A percentile compares a stretch with the other conserved stretches of the same genome.
Conservation (phyloP, 2,888 invertebrate species). For the Bombylius major region DNA sequence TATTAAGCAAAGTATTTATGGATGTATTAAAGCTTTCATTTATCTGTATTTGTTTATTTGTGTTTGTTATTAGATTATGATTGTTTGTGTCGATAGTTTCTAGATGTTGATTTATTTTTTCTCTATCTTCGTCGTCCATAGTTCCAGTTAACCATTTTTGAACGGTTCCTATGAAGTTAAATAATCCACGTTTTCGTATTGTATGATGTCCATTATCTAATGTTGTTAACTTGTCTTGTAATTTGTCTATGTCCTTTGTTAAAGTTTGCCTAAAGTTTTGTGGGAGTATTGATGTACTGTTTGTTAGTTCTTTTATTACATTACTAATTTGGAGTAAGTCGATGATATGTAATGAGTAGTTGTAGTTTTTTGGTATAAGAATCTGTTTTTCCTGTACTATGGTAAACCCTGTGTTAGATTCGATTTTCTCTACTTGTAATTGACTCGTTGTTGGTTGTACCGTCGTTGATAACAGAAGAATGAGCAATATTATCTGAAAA, state of each 20-base stretch:
- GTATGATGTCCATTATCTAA: background rate
- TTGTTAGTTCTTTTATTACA: background rate
- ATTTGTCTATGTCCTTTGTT: no score
- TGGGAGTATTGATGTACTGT: background rate
- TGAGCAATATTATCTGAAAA: no score
- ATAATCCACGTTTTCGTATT: constrained; percentile 8
- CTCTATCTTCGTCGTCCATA: constrained; percentile 10
- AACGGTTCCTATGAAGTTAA: constrained; percentile 9
- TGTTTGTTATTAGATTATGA: constrained; percentile 2
- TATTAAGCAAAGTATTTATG: background rate
- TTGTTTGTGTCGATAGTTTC: constrained; percentile 1
- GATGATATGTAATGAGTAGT: background rate
- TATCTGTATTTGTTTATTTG: background rate
- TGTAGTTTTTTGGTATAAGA: background rate
- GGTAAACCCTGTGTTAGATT: no score
- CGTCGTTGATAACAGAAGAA: no score
- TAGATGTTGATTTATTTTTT: constrained; percentile 4
- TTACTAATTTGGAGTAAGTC: background rate
- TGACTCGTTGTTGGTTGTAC: no score
- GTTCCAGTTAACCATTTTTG: constrained; percentile 11
- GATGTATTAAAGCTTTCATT: background rate
- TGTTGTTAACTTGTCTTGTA: background rate
- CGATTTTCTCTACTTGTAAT: no score
- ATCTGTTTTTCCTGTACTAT: background rate
- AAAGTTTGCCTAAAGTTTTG: background rate